Evolutionary conservation across 2,797 vertebrate genomes (phyloP).

Genomic region (Octomys mimax): DNA sequence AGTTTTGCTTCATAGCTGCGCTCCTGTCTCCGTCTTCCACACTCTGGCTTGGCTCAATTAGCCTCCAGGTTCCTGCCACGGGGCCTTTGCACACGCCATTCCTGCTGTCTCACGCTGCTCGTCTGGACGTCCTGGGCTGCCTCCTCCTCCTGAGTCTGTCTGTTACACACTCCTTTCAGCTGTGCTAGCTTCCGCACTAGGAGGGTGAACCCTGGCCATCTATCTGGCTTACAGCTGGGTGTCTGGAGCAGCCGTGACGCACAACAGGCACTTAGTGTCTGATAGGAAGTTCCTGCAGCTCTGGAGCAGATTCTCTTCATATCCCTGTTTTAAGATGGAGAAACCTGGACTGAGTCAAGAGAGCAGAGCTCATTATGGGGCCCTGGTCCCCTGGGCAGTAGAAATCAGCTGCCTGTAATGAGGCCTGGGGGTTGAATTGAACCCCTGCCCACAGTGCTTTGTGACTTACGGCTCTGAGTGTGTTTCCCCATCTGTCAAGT

Average conservation of each 20-base stretch:
- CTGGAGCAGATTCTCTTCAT: not conserved
- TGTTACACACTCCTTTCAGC: not conserved
- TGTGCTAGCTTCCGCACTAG: not conserved
- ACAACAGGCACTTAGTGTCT: not conserved
- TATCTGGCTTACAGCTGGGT: not conserved
- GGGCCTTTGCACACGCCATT: not conserved
- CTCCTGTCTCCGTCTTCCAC: no score
- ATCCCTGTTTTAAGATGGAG: not conserved
- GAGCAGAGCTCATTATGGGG: not conserved
- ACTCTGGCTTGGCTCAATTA: not conserved
- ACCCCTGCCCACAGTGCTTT: not conserved
- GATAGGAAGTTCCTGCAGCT: not conserved
- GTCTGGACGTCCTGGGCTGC: not conserved
- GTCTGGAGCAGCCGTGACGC: not conserved
- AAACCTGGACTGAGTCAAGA: not conserved
- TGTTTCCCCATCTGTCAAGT: not conserved
- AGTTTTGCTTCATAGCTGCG: not conserved
- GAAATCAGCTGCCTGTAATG: not conserved
- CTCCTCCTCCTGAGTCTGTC: not conserved
- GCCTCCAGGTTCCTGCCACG: not conserved
- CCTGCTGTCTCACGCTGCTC: not conserved
- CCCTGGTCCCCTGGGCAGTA: not conserved
- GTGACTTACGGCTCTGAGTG: not conserved
- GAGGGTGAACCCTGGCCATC: not conserved
- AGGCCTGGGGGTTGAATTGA: constrained; percentile 16